phyloP scores from a whole-genome alignment of 1,140 invertebrate genomes.

The Asbolus verrucosus region DNA sequence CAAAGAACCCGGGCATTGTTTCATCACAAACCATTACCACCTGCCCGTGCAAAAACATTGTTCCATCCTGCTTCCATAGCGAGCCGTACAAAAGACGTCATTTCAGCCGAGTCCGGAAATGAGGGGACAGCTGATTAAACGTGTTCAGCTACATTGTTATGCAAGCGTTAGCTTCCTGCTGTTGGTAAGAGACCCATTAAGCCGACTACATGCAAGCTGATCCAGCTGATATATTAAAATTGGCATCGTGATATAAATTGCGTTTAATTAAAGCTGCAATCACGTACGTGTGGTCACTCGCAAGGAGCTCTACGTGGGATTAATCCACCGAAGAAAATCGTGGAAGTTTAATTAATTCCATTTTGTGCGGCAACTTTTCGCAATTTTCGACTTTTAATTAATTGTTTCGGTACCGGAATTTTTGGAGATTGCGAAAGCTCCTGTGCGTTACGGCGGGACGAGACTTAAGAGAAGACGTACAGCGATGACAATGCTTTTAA shows the following conservation, averaged over 20 bases:
- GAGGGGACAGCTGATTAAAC: slow-evolving; percentile 39
- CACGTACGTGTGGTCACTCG: too few species aligned
- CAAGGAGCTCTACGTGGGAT: too few species aligned
- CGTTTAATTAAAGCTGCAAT: slow-evolving; percentile 4
- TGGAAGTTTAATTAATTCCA: too few species aligned
- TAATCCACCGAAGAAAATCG: too few species aligned
- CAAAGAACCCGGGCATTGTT: too few species aligned
- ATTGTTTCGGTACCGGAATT: too few species aligned
- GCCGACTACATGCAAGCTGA: slow-evolving; percentile 12
- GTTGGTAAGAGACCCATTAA: slow-evolving; percentile 35
- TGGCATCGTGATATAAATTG: slow-evolving; percentile 9
- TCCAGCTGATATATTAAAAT: slow-evolving; percentile 31
- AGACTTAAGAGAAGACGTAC: too few species aligned
- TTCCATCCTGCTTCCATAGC: slow-evolving; percentile 3
- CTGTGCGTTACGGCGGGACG: too few species aligned
- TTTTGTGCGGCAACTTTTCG: too few species aligned
- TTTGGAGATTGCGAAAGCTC: too few species aligned
- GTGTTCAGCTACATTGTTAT: slow-evolving; percentile 33
- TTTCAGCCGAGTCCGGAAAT: slow-evolving; percentile 29
- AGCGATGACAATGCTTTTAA: too few species aligned
- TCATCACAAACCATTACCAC: neutral
- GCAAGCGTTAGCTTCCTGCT: slow-evolving; percentile 37
- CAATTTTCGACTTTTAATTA: too few species aligned
- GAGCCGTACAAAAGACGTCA: slow-evolving; percentile 15
- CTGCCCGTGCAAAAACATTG: slow-evolving; percentile 7